Conservation (phyloP, 2,113 vertebrate genomes). For the Suricata suricatta region DNA sequence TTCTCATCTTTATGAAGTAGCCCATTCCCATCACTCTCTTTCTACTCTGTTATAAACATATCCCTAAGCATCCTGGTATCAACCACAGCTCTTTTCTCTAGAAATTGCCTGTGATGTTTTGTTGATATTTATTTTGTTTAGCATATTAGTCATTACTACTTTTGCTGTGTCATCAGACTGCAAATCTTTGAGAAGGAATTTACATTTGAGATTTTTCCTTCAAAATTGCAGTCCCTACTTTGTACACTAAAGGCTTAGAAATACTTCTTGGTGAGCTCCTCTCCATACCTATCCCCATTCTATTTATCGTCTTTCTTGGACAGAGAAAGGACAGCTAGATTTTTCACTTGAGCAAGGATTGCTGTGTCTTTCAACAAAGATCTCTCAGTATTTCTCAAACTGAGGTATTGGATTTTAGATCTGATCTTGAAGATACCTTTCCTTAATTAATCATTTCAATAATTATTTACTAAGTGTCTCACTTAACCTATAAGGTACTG, state of each 20-base stretch:
- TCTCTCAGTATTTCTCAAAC: background rate
- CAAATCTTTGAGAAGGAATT: background rate
- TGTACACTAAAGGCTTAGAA: background rate
- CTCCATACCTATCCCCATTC: background rate
- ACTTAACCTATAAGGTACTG: background rate
- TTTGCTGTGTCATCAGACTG: background rate
- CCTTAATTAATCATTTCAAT: background rate
- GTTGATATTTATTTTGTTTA: background rate
- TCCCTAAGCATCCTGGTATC: background rate
- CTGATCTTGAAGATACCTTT: background rate
- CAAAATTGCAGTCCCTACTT: background rate
- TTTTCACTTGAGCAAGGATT: background rate
- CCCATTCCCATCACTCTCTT: background rate
- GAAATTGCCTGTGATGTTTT: background rate
- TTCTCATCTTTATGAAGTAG: background rate
- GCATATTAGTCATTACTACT: background rate
- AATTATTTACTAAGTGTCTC: background rate
- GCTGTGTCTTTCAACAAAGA: background rate
- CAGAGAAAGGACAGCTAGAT: background rate
- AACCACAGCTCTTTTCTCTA: background rate
- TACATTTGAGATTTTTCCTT: background rate
- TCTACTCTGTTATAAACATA: background rate
- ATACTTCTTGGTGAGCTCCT: background rate
- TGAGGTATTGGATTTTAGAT: background rate
- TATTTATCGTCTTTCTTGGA: background rate